Conservation (phyloP, 2,888 invertebrate species). For the Siphlonurus alternatus region DNA sequence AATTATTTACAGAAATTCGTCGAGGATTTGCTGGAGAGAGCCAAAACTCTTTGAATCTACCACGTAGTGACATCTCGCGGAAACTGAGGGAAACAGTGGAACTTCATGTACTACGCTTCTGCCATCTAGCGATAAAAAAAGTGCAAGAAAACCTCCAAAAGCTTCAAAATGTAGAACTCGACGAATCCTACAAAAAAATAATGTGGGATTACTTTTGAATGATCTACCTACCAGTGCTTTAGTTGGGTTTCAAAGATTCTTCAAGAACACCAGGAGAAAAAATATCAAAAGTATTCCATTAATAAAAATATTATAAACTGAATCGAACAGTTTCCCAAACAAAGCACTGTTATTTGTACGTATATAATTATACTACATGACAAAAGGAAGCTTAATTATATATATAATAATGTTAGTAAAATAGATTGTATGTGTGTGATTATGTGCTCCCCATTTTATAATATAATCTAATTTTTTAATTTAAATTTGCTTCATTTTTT, state of each 20-base stretch:
- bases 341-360: not conserved
- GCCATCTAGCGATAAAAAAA: not conserved
- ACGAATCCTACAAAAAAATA: too few species aligned
- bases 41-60: slow-evolving; percentile 60
- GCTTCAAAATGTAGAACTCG: not conserved
- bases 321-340: not conserved
- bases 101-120: not conserved
- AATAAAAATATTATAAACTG: not conserved
- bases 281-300: not conserved
- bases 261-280: not conserved
- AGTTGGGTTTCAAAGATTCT: not conserved
- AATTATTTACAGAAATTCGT: slow-evolving; percentile 62
- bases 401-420: too few species aligned
- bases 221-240: not conserved
- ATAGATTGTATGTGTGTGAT: not conserved
- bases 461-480: too few species aligned
- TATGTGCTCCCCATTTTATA: too few species aligned
- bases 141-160: not conserved
- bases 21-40: slow-evolving; percentile 73
- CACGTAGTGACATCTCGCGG: slow-evolving; percentile 27
- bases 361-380: too few species aligned
- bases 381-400: too few species aligned
- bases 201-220: not conserved
- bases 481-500: too few species aligned
- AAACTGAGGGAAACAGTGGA: slow-evolving; percentile 17